Evolutionary conservation across 2,113 vertebrate species (phyloP).

Genomic region (Gracilinanus agilis): DNA sequence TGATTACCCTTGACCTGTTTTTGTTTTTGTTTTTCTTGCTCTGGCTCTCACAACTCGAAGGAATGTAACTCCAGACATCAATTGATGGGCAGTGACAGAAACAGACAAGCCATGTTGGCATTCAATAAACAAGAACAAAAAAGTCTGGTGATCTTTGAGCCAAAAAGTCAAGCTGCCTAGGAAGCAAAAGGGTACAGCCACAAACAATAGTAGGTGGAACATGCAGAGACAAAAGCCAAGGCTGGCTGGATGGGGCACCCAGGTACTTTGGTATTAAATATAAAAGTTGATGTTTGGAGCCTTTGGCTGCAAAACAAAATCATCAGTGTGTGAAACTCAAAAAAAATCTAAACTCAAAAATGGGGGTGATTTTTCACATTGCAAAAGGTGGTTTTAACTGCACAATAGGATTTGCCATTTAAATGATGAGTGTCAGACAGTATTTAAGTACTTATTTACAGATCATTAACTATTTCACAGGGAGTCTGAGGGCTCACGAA

Average conservation of each 20-base stretch:
- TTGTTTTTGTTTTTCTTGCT: not conserved
- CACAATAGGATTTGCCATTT: not conserved
- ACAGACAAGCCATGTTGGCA: not conserved
- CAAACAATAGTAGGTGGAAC: not conserved
- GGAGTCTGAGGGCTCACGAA: not conserved
- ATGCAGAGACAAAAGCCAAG: not conserved
- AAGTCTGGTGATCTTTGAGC: not conserved
- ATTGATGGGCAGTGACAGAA: not conserved
- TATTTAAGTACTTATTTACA: not conserved
- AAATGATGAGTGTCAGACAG: not conserved
- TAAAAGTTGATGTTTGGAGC: not conserved
- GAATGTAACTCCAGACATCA: conserved; percentile 1
- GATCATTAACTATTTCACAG: not conserved
- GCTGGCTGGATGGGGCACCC: not conserved
- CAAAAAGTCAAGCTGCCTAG: not conserved
- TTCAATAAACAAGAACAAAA: not conserved
- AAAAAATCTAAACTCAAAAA: not conserved
- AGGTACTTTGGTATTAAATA: not conserved
- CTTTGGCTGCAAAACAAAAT: not conserved
- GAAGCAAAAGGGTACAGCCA: not conserved
- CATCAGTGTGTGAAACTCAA: not conserved
- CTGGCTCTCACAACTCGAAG: not conserved
- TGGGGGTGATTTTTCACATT: not conserved
- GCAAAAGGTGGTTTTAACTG: not conserved
- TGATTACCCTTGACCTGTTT: not conserved